Conservation (phyloP, 1,140 invertebrate genomes). For the Diachasma alloeum region DNA sequence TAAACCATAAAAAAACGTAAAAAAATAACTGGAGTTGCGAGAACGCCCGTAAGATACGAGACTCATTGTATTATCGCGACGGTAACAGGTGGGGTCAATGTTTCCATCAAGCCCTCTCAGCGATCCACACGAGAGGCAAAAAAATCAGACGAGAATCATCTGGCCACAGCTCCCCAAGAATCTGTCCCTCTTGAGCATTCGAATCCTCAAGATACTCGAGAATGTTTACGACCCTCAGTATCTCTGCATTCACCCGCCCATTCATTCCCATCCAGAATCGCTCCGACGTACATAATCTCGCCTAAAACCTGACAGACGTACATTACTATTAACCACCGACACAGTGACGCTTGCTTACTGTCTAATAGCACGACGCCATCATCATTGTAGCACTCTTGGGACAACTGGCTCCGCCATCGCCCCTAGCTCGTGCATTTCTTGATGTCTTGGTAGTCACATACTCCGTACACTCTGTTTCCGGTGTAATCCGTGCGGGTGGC, state of each 20-base stretch:
- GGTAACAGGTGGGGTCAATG: too few species aligned
- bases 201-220: not conserved
- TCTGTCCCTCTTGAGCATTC: too few species aligned
- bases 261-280: not conserved
- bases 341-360: slow-evolving; percentile 9
- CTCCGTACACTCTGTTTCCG: not conserved
- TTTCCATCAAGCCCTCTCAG: too few species aligned
- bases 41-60: too few species aligned
- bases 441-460: not conserved
- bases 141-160: too few species aligned
- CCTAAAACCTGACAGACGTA: slow-evolving; percentile 11
- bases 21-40: too few species aligned
- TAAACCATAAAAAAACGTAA: too few species aligned
- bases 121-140: too few species aligned
- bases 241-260: not conserved
- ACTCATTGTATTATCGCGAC: too few species aligned
- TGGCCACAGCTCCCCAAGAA: too few species aligned
- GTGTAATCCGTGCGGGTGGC: not conserved
- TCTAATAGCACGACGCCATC: slow-evolving; percentile 20
- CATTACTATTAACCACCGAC: slow-evolving; percentile 11
- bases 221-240: not conserved
- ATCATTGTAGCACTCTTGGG: slow-evolving; percentile 21
- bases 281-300: not conserved
- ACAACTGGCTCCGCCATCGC: not conserved
- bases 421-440: not conserved